A percentile compares a stretch with the other conserved stretches of the same genome.
Conservation (phyloP, 2,113 vertebrate genomes). For the Emydura subglobosa region DNA sequence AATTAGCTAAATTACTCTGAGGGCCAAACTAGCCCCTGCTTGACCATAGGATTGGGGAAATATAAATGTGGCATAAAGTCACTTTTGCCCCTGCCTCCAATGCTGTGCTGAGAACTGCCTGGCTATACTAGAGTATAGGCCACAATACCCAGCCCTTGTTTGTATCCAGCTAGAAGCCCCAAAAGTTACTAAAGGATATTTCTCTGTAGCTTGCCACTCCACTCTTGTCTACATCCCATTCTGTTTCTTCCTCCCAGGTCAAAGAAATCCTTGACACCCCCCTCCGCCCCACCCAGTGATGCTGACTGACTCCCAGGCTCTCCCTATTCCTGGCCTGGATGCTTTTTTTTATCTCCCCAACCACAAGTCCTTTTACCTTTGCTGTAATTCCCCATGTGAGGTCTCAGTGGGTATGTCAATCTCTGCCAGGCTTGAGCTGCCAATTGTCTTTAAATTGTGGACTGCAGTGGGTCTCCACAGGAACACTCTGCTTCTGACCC, state of each 20-base stretch:
- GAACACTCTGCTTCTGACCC: not conserved
- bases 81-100: not conserved
- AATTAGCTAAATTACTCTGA: not conserved
- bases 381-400: not conserved
- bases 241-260: not conserved
- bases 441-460: not conserved
- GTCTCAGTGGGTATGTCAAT: not conserved
- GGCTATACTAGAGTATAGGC: not conserved
- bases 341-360: not conserved
- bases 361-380: not conserved
- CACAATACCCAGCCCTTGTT: not conserved
- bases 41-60: not conserved
- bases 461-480: not conserved
- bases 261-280: not conserved
- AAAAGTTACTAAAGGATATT: not conserved
- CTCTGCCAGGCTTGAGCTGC: not conserved
- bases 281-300: not conserved
- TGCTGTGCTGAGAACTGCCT: not conserved
- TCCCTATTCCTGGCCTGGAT: not conserved
- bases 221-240: not conserved
- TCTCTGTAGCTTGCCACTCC: not conserved
- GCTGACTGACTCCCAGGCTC: accelerated
- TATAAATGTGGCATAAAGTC: not conserved
- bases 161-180: not conserved
- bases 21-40: not conserved